Conservation (phyloP, 2,113 vertebrate species). For the Bos indicus region DNA sequence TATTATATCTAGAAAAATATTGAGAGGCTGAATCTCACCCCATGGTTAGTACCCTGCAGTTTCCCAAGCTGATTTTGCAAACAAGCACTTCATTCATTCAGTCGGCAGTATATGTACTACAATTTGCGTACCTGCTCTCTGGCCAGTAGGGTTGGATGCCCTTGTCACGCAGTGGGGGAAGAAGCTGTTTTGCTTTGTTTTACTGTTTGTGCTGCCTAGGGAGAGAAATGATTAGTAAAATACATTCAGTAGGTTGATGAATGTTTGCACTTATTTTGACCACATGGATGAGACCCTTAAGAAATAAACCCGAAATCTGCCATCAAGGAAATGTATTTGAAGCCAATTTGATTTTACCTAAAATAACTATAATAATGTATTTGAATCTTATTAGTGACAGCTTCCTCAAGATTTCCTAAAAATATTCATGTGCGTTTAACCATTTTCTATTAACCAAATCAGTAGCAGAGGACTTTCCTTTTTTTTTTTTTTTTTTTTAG, state of each 20-base stretch:
- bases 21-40: background rate
- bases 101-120: background rate
- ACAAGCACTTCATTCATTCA: background rate
- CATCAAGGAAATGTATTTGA: background rate
- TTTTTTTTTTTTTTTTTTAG: no score
- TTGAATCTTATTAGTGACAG: background rate
- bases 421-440: background rate
- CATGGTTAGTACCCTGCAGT: background rate
- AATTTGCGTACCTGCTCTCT: background rate
- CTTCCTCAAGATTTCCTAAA: background rate
- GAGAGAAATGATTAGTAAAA: background rate
- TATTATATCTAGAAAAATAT: background rate
- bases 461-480: background rate
- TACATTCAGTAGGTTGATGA: background rate
- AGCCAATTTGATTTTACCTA: constrained; percentile 16
- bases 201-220: background rate
- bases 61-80: background rate
- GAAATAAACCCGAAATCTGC: background rate
- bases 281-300: background rate
- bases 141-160: background rate
- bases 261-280: background rate
- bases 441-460: background rate
- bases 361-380: background rate
- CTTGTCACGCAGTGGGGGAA: background rate
- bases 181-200: background rate